Evolutionary conservation across 2,888 invertebrate genomes (phyloP), one percentile per base, ranked within the genome.

Genomic region (Drosophila picticornis): DNA sequence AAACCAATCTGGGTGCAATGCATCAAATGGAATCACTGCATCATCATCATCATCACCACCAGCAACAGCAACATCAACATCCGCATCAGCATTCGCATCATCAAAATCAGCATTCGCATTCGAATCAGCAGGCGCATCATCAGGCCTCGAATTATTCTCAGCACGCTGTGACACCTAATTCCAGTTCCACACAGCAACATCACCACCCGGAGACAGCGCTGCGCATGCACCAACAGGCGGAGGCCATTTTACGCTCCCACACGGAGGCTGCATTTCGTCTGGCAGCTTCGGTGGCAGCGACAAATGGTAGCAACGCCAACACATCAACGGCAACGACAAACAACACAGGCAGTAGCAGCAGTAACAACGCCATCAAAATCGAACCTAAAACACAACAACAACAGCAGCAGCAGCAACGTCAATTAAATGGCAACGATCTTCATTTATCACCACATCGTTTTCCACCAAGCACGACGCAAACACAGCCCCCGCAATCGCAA

Each of bases 261-360:
- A 97, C 97, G 0, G 97, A 97, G 92, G 97, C 97, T 0, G 96
- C 96, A 9, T 94, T 98, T 43, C 94, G 97, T 87, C 93, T 97
- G 69, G 97, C 96, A 1, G 94, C 94, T 11, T 75, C 81, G 2
- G 82, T 73, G 13, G 79, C 77, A 38, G 61, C 72, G 4, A 66
- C 72, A 27, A 86, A 52, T 38, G 62, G 66, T 7, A 50, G 50
- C 34, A 73, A 66, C 40, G 56, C 46, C 19, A 68, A 58, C n/a
- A 32, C 36, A 46, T 46, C n/a, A 43, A 57, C 36, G 11, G 11
- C 48, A 29, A 56, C 36, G 9, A 25, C 64, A n/a, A 36, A 25
- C n/a, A 67, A 16, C 60, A 64, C 16, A 59, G 65, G 9, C 53
- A 94, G 92, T 6, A 50, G 27, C 27, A 27, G 16, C 19, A 36